Base-by-base conservation (phyloP, 2,888 invertebrate species). In the Thera obeliscata region DNA sequence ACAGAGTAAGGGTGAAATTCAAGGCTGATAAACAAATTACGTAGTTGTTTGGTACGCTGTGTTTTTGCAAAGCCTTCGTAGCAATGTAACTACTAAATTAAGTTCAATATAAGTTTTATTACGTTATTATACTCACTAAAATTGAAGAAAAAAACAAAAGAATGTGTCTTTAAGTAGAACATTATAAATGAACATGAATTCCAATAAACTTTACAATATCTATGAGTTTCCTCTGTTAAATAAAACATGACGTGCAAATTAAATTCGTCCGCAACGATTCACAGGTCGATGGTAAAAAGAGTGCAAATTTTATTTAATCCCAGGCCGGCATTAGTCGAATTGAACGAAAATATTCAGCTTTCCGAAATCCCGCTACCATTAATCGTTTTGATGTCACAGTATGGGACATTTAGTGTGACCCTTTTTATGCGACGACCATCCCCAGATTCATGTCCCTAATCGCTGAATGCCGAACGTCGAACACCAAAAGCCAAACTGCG, bases 401-500 rank as follows among this genome's bases (percentile, higher is more conserved):
- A 91, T 89, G 90, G 91, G 90, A 92, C 91, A 90, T 92, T 93
- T 91, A 91, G 91, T 91, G 90, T 89, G 90, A 92, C 92, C 91
- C 91, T 92, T 92, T 92, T 92, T 90, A 89, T 86, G 85, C 84
- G 85, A 76, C 77, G 81, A 81, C 87, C 86, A 83, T 77, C 81
- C 78, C 86, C 66, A 63, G 83, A 87, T 88, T 87, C 87, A 85
- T 86, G 87, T 81, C 84, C 85, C 84, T 90, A 89, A 89, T 89
- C 88, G 85, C 79, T 81, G 80, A 85, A 87, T 84, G 81, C 81
- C 84, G 84, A 87, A 87, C 75, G 77, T 74, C 76, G 76, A 81
- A 81, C 80, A 83, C 84, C 83, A 80, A 84, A 82, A 82, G 82
- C 65, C 61, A 61, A 64, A 69, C 63, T 59, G 57, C 62, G 66